Evolutionary conservation across 1,140 invertebrate genomes (phyloP).

Genomic region (Globodera rostochiensis): DNA sequence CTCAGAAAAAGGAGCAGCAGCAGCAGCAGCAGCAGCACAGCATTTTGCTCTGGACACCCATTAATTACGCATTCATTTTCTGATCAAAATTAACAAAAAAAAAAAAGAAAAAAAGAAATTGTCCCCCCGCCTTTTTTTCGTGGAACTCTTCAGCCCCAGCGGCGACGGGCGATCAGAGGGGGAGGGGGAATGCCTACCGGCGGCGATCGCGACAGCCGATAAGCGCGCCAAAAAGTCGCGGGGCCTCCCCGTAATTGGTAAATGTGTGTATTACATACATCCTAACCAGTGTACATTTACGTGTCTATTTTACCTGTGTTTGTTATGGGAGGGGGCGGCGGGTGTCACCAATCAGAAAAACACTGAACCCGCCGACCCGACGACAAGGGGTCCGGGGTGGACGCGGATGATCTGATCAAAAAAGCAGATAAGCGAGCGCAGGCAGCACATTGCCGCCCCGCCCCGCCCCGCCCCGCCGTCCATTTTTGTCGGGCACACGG

Average conservation of each 20-base stretch:
- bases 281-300: too few species aligned
- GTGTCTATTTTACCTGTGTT: too few species aligned
- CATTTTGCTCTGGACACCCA: background rate
- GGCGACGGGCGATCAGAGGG: background rate
- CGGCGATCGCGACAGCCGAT: background rate
- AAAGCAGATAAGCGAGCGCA: background rate
- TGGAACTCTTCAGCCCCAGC: background rate
- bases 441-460: too few species aligned
- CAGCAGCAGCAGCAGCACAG: too few species aligned
- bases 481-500: too few species aligned
- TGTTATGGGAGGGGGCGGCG: too few species aligned
- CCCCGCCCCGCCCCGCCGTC: too few species aligned
- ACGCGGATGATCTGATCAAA: background rate
- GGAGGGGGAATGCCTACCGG: too few species aligned
- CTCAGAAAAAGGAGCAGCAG: background rate
- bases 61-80: constrained; percentile 4
- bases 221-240: background rate
- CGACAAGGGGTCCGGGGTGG: too few species aligned
- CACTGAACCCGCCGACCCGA: too few species aligned
- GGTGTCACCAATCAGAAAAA: background rate
- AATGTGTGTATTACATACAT: background rate
- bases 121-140: too few species aligned
- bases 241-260: background rate
- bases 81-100: background rate
- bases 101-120: background rate